Evolutionary conservation across 2,797 vertebrate genomes (phyloP).

Genomic region (Ambastaia sidthimunki): DNA sequence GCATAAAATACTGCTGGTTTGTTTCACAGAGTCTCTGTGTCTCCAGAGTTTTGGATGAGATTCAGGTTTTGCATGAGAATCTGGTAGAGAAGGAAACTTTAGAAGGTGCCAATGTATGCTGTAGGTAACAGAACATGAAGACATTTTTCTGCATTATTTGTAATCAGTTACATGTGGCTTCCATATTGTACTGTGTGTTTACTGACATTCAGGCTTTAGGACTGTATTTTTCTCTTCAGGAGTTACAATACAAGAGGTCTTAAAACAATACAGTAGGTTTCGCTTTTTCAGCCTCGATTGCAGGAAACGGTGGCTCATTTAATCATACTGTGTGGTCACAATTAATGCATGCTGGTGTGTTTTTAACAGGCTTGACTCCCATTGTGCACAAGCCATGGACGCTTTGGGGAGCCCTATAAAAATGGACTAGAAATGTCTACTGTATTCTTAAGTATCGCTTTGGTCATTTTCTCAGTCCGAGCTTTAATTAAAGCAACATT

Average conservation of each 20-base stretch:
- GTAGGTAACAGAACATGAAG: background rate
- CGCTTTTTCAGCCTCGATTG: conserved; percentile 34
- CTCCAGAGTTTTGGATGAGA: no score
- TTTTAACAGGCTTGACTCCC: background rate
- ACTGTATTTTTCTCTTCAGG: background rate
- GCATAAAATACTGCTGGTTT: no score
- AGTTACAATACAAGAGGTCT: no score
- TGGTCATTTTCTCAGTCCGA: conserved; percentile 31
- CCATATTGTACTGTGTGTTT: background rate
- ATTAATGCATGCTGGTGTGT: conserved; percentile 29
- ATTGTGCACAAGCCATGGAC: background rate
- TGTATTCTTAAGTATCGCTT: background rate
- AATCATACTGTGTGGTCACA: conserved; percentile 21
- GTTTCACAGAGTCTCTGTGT: no score
- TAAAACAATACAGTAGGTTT: conserved; percentile 4
- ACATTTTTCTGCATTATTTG: background rate
- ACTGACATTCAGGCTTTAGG: background rate
- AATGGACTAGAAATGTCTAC: conserved; percentile 4
- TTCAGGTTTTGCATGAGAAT: conserved; percentile 12
- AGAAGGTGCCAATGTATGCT: background rate
- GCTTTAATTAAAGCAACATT: conserved; percentile 22
- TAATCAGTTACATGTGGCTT: background rate
- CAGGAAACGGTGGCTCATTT: conserved; percentile 13
- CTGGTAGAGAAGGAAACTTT: background rate
- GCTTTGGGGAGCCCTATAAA: conserved; percentile 17